Conservation (phyloP, 1,140 invertebrate species). For the Leptoteleia sp. region DNA sequence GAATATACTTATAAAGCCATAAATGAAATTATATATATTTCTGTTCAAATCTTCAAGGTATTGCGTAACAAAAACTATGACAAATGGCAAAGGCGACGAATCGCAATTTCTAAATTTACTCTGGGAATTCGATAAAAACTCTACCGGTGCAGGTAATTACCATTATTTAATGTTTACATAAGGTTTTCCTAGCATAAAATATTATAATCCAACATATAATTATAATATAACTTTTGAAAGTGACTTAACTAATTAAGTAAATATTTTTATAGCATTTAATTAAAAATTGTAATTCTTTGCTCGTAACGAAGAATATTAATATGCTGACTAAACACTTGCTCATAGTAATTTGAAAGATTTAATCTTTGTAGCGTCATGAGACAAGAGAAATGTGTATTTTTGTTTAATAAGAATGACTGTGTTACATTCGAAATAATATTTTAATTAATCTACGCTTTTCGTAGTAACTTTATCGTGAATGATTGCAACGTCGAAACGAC, state of each 20-base stretch:
- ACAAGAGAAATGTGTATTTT: slow-evolving; percentile 24
- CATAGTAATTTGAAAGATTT: slow-evolving; percentile 4
- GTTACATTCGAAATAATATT: slow-evolving; percentile 8
- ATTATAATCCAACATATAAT: no score
- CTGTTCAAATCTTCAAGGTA: slow-evolving; percentile 34
- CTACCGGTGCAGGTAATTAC: slow-evolving; percentile 35
- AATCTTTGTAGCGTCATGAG: slow-evolving; percentile 5
- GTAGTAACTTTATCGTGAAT: slow-evolving; percentile 14
- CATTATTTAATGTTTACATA: background rate
- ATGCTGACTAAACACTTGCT: slow-evolving; percentile 9
- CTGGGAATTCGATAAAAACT: slow-evolving; percentile 55
- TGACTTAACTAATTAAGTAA: slow-evolving; percentile 6
- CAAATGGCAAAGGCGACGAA: slow-evolving; percentile 5
- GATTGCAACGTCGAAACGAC: slow-evolving; percentile 28
- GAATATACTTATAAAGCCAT: no score
- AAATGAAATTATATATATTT: slow-evolving; percentile 12
- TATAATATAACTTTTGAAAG: slow-evolving; percentile 7
- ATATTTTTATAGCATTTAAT: no score
- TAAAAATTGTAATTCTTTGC: no score
- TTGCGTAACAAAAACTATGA: slow-evolving; percentile 23
- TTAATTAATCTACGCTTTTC: slow-evolving; percentile 16
- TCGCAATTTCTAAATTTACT: slow-evolving; percentile 49
- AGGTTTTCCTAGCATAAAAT: no score
- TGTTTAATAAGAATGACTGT: slow-evolving; percentile 1
- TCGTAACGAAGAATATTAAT: no score